Evolutionary conservation across 2,113 vertebrate genomes (phyloP).

Genomic region (Anseranas semipalmata): DNA sequence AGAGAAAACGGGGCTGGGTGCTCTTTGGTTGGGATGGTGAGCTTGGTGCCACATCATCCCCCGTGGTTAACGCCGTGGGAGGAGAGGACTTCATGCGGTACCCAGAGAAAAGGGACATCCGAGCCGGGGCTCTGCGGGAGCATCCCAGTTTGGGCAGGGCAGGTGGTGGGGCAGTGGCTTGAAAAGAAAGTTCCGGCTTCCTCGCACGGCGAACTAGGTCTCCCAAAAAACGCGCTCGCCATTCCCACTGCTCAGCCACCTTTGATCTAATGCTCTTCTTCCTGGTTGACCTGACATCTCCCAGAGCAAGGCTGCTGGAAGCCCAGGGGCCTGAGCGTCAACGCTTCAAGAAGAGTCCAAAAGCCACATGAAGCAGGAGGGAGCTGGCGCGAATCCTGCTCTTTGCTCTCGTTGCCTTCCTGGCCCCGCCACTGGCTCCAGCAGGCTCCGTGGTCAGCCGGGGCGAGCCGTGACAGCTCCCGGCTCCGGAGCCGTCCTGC

Average conservation of each 20-base stretch:
- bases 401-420: not conserved
- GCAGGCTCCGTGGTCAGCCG: not conserved
- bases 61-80: not conserved
- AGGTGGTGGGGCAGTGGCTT: not conserved
- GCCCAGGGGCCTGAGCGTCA: not conserved
- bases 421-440: not conserved
- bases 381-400: fast-evolving
- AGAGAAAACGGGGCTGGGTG: not conserved
- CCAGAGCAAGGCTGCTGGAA: not conserved
- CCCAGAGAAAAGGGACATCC: not conserved
- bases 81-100: too few species aligned
- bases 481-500: not conserved
- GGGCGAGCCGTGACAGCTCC: fast-evolving
- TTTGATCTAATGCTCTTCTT: not conserved
- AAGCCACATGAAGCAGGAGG: not conserved
- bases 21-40: not conserved
- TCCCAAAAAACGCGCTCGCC: not conserved
- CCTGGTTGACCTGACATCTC: not conserved
- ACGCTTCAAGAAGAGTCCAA: not conserved
- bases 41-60: too few species aligned
- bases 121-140: too few species aligned
- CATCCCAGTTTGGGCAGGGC: not conserved
- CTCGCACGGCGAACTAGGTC: not conserved
- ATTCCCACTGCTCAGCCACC: not conserved
- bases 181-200: not conserved